phyloP scores from a whole-genome alignment of 2,113 vertebrate genomes.

The Riparia riparia region DNA sequence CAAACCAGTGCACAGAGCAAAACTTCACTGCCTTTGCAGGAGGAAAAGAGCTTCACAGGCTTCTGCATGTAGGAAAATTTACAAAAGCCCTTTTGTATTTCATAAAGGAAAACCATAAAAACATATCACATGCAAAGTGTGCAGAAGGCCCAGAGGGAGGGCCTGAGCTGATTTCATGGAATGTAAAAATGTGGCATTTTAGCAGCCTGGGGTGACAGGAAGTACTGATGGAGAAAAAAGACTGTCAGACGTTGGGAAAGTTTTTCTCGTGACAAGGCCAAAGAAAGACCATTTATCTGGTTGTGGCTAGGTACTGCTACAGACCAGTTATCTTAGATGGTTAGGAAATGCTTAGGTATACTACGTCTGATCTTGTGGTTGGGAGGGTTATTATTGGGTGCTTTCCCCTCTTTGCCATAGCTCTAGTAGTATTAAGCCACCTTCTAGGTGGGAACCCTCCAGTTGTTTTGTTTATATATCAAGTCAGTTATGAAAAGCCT shows the following conservation, averaged over 20 bases:
- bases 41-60: not conserved
- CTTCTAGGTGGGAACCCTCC: not conserved
- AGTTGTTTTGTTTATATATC: not conserved
- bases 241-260: not conserved
- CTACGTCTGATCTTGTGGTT: not conserved
- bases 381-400: not conserved
- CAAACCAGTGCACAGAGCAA: not conserved
- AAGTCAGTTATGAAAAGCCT: not conserved
- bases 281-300: not conserved
- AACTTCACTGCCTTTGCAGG: not conserved
- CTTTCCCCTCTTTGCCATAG: not conserved
- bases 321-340: not conserved
- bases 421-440: not conserved
- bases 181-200: not conserved
- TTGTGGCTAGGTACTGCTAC: not conserved
- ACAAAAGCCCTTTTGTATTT: not conserved
- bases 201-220: not conserved
- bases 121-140: fast-evolving
- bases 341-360: not conserved
- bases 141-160: not conserved
- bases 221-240: not conserved
- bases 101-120: not conserved
- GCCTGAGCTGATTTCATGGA: not conserved
- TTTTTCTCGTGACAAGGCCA: not conserved
- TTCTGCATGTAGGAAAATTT: not conserved